Base-by-base conservation (phyloP, 2,888 invertebrate species). In the Ptilodon capucinus region DNA sequence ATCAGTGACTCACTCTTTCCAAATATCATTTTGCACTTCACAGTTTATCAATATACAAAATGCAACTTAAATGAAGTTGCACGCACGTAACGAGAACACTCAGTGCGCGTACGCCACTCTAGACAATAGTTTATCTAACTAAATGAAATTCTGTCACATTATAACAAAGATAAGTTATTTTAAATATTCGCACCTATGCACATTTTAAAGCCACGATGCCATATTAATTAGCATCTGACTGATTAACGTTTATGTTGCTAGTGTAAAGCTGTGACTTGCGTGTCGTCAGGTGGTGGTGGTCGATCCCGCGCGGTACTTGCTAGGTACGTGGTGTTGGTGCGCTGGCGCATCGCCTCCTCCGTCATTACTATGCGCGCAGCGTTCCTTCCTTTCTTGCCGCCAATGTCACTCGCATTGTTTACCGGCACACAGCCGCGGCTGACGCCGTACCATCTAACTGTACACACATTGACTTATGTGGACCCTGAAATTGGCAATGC, bases 401-500 rank as follows among this genome's bases (percentile, higher is more conserved):
- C 87, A 86, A 85, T 89, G 88, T 79, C 85, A 80, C 76, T 75
- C 70, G 82, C 81, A 88, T 89, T 88, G 88, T 90, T 82, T 70
- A 76, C 71, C 74, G 76, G 53, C 74, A 64, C 75, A 71, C 59
- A 70, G 64, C 54, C 64, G 70, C 60, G 61, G 60, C 59, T 60
- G 74, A 48, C 72, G 68, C 57, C 64, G 61, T 65, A 64, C 60
- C 76, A 73, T 62, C 79, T 91, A 90, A 91, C 90, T 86, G 91
- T 91, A 85, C 76, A 56, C 42, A 52, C 54, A 74, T 68, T 57
- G 64, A 65, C 68, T 75, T 86, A 86, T 19, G 74, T 89, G 75
- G 83, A 83, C 88, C 91, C 86, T 90, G 90, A 91, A 90, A 91
- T 91, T 85, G 86, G 78, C 86, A 85, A 82, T 85, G 89, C 79